A percentile compares a stretch with the other conserved stretches of the same genome.
Conservation (phyloP, 2,113 vertebrate species). For the Tapirus terrestris region DNA sequence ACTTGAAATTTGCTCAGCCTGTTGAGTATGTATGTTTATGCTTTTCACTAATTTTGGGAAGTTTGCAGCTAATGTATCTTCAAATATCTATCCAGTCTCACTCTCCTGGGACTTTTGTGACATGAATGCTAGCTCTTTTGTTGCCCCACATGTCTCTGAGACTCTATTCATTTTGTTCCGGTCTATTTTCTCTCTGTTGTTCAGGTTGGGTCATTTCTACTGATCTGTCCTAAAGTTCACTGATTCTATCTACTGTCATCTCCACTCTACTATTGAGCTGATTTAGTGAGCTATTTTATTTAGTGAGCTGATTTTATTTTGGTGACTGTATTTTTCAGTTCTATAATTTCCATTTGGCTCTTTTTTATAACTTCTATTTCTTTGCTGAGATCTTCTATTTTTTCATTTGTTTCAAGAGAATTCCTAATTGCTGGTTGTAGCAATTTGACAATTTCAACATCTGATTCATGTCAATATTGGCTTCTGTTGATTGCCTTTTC, state of each 20-base stretch:
- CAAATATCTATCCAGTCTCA: not conserved
- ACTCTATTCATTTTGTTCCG: not conserved
- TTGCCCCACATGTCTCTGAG: not conserved
- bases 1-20: not conserved
- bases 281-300: not conserved
- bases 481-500: not conserved
- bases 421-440: constrained; percentile 7
- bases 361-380: not conserved
- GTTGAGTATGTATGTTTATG: constrained; percentile 19
- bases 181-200: not conserved
- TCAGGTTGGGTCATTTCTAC: constrained; percentile 12
- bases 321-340: not conserved
- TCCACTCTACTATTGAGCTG: not conserved
- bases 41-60: constrained; percentile 8
- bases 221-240: not conserved
- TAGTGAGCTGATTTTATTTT: constrained; percentile 2
- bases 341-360: not conserved
- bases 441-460: not conserved
- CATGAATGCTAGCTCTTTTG: not conserved
- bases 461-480: constrained; percentile 1
- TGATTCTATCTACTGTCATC: not conserved
- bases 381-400: not conserved
- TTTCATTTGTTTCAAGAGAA: constrained; percentile 5
- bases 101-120: not conserved
- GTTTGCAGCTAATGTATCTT: not conserved